These are phyloP conservation scores for Brachystomella parvula DNA, from an alignment of 1,140 invertebrate genomes.

Conservation along the genomic window DNA sequence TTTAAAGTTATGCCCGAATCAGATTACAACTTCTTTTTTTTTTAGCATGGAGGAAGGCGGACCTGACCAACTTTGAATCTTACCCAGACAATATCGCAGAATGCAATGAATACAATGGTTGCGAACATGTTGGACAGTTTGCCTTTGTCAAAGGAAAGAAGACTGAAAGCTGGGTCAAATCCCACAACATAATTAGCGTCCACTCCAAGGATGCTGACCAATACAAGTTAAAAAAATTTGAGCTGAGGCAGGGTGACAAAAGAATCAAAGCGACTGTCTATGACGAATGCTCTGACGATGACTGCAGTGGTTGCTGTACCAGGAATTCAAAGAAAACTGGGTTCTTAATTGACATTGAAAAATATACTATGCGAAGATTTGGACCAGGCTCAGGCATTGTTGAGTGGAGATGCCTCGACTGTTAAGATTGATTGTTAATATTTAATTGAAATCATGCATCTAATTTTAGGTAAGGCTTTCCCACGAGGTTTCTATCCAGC, in stretches of 20 bases:
- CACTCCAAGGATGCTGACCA: not conserved
- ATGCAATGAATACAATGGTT: conserved; percentile 22
- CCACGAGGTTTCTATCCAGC: too few species aligned
- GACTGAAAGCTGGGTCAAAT: conserved; percentile 15
- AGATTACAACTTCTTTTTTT: too few species aligned
- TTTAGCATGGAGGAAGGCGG: conserved; percentile 11
- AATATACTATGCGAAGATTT: conserved; percentile 17
- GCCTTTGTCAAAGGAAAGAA: conserved; percentile 19
- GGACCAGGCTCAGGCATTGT: conserved; percentile 13
- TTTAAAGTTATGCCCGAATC: too few species aligned
- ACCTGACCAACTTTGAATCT: conserved; percentile 21
- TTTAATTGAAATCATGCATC: too few species aligned
- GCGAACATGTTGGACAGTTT: conserved; percentile 14
- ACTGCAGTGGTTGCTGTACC: conserved; percentile 21
- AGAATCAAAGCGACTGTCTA: conserved; percentile 22
- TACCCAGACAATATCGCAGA: conserved; percentile 15
- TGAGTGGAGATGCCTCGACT: conserved; percentile 23
- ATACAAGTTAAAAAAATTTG: conserved; percentile 14
- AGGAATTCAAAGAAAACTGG: conserved; percentile 14
- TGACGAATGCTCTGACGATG: conserved; percentile 17
- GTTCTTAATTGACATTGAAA: conserved; percentile 28
- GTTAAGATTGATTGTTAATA: conserved; percentile 12
- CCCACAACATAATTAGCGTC: conserved; percentile 21
- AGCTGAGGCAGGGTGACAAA: conserved; percentile 10
- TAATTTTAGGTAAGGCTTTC: too few species aligned